Evolutionary conservation across 2,113 vertebrate species (phyloP).

Genomic region (Lycocorax pyrrhopterus): DNA sequence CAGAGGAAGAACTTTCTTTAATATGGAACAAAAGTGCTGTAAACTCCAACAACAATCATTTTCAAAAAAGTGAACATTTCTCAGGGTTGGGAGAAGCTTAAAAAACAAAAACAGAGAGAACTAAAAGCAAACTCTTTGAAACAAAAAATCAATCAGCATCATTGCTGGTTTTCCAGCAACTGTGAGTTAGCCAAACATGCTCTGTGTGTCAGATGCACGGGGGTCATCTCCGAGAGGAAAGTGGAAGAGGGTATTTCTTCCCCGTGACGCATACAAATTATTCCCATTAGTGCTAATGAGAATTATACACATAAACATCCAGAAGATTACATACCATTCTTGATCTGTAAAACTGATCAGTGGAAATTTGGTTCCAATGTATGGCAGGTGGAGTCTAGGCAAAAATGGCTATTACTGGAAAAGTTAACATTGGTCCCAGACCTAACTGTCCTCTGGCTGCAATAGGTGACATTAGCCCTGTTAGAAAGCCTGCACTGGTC

Average conservation of each 20-base stretch:
- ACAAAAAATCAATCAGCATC: slow-evolving; percentile 40
- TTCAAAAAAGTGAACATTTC: slow-evolving; percentile 46
- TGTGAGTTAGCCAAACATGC: slow-evolving; percentile 59
- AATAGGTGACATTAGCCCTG: background rate
- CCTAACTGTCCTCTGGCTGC: background rate
- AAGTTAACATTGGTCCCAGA: slow-evolving; percentile 33
- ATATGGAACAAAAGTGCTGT: slow-evolving; percentile 32
- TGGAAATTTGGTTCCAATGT: slow-evolving; percentile 62
- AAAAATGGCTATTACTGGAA: slow-evolving; percentile 64
- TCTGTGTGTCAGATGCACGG: slow-evolving; percentile 15
- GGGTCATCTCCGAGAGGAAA: slow-evolving; percentile 3
- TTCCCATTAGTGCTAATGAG: slow-evolving; percentile 61
- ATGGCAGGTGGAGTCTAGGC: slow-evolving; percentile 56
- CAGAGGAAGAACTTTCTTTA: slow-evolving; percentile 65
- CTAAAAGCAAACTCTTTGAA: slow-evolving; percentile 38
- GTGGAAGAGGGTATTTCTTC: slow-evolving; percentile 36
- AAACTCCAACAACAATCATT: slow-evolving; percentile 57
- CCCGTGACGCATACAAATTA: slow-evolving; percentile 46
- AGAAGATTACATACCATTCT: slow-evolving; percentile 67
- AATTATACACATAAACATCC: slow-evolving; percentile 62
- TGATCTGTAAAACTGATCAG: slow-evolving; percentile 62
- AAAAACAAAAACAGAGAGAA: slow-evolving; percentile 36
- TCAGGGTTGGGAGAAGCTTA: slow-evolving; percentile 58
- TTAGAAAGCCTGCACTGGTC: background rate
- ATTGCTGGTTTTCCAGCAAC: slow-evolving; percentile 54